Conservation (phyloP, 2,797 vertebrate species). For the Triplophysa yarkandensis region DNA sequence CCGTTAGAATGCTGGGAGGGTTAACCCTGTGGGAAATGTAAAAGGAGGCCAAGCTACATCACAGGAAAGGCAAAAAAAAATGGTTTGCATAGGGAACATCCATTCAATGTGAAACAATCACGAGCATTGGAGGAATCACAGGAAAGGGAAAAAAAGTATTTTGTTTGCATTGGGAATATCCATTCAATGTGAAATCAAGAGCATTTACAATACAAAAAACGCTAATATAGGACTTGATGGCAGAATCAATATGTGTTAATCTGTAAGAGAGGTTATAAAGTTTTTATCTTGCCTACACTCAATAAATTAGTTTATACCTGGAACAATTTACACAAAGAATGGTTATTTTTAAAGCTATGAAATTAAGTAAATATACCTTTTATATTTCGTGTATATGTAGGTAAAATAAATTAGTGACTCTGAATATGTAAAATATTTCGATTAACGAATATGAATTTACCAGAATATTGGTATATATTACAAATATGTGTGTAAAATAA, state of each 20-base stretch:
- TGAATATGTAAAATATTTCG: too few species aligned
- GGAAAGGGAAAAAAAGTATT: conserved; percentile 57
- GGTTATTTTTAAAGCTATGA: too few species aligned
- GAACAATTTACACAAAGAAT: too few species aligned
- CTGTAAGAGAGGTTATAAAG: conserved; percentile 20
- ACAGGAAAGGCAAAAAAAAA: conserved; percentile 56
- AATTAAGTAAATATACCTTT: too few species aligned
- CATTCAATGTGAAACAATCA: conserved; percentile 58
- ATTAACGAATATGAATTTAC: too few species aligned
- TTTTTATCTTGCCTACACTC: conserved; percentile 37
- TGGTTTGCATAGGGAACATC: conserved; percentile 32
- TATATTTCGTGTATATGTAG: too few species aligned
- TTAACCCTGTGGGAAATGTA: conserved; percentile 50
- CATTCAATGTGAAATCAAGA: conserved; percentile 53
- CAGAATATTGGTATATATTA: too few species aligned
- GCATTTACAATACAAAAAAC: conserved; percentile 48
- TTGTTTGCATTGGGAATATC: conserved; percentile 32
- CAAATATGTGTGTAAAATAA: too few species aligned
- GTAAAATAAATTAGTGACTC: too few species aligned
- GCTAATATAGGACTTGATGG: not conserved
- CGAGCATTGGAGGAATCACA: conserved; percentile 53
- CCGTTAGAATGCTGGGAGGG: conserved; percentile 51
- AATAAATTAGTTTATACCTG: too few species aligned
- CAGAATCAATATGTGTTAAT: conserved; percentile 32
- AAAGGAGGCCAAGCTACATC: conserved; percentile 38